Evolutionary conservation across 2,797 vertebrate species (phyloP), one percentile per base, ranked within the genome.

Genomic region (Heliangelus exortis): DNA sequence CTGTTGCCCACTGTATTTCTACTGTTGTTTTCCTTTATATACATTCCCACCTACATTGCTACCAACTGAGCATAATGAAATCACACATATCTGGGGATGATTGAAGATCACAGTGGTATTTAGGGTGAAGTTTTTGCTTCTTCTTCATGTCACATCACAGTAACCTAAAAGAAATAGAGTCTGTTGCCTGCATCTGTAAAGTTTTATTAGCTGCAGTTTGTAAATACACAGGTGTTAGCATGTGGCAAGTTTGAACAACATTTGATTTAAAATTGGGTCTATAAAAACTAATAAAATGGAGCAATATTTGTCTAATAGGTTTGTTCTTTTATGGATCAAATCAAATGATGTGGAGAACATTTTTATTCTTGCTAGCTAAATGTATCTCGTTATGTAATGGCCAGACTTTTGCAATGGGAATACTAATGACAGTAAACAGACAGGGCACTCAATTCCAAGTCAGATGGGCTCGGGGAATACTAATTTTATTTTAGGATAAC

Each of bases 401-500:
- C 25, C 50, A 69, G 55, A 36, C 33, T 74, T 84, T 25, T 82
- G 50, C 72, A 92, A 34, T 41, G 61, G 63, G 73, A 80, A 79
- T 85, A 76, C 29, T 94, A 88, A 95, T 87, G 63, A 61, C 9
- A 73, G 41, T 66, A 87, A 89, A 88, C 58, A 85, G 67, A 80
- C 54, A 96, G 74, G 34, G 10, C 13, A 61, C 45, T 94, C 67
- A 67, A 23, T 71, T 92, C 81, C 28, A 85, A 95, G 91, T 93
- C 86, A 96, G 80, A 90, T 77, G 17, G 71, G 34, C 62, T 93
- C 57, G 2, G 8, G 92, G 69, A 84, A 94, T 72, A 87, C 34
- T 96, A 4, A 68, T 96, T 96, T 97, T 96, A 62, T 94, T 95
- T 95, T 94, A 84, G 77, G 82, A 88, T 87, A 96, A 95, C 57